Evolutionary conservation across 2,113 vertebrate genomes (phyloP).

Genomic region (Leiothrix lutea): DNA sequence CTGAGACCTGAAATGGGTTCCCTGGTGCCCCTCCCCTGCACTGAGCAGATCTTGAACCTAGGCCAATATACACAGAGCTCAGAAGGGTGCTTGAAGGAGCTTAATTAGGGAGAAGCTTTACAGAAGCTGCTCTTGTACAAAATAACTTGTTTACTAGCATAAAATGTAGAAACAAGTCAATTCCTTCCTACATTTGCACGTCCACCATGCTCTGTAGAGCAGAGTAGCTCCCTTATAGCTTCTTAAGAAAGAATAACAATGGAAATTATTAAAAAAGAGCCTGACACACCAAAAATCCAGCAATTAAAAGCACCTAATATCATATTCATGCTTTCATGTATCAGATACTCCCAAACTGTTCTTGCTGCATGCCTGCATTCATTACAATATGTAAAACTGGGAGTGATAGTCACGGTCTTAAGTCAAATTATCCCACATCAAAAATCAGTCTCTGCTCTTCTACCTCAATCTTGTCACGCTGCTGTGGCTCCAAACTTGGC

Average conservation of each 20-base stretch:
- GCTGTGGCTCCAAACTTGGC: not conserved
- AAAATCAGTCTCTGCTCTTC: not conserved
- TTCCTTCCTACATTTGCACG: not conserved
- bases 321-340: slow-evolving; percentile 30
- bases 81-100: not conserved
- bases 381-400: slow-evolving; percentile 23
- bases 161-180: not conserved
- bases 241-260: not conserved
- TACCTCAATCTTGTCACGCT: not conserved
- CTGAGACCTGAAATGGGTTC: not conserved
- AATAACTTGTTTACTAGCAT: not conserved
- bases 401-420: not conserved
- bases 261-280: not conserved
- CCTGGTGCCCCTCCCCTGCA: not conserved
- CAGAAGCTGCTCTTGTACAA: not conserved
- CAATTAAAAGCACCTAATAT: slow-evolving; percentile 31
- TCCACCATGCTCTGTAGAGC: not conserved
- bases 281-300: not conserved
- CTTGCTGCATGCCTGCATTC: slow-evolving; percentile 2
- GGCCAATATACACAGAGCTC: not conserved
- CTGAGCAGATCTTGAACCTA: not conserved
- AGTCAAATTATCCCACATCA: slow-evolving; percentile 22
- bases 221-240: not conserved
- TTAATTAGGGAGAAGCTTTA: not conserved
- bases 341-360: slow-evolving; percentile 30